These are phyloP conservation scores for Mystacides longicornis DNA, from an alignment of 2,888 invertebrate species.

Conservation along the genomic window DNA sequence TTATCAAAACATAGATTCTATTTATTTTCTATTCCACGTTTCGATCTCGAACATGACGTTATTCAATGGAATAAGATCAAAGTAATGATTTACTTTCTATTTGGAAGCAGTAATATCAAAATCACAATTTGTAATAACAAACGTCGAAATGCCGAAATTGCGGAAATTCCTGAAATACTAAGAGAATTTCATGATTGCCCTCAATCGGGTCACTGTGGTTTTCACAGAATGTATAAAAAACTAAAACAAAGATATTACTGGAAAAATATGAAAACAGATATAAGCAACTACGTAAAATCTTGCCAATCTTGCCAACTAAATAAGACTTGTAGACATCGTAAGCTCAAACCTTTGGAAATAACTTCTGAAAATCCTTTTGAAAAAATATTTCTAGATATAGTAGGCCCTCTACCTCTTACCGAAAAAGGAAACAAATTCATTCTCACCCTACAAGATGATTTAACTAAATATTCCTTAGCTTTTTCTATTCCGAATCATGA, in stretches of 20 bases:
- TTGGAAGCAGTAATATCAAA: not conserved
- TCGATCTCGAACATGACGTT: not conserved
- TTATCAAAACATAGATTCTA: slow-evolving; percentile 18
- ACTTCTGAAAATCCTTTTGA: slow-evolving; percentile 29
- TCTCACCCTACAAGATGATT: slow-evolving; percentile 32
- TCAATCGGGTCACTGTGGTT: slow-evolving; percentile 16
- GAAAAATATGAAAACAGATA: slow-evolving; percentile 18
- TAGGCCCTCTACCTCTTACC: slow-evolving; percentile 30
- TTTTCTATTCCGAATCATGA: slow-evolving; percentile 30
- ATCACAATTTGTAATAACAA: not conserved
- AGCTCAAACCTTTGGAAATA: slow-evolving; percentile 29
- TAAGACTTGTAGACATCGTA: slow-evolving; percentile 27
- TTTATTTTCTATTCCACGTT: slow-evolving; percentile 14
- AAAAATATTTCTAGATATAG: slow-evolving; percentile 30
- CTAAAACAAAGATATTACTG: slow-evolving; percentile 18
- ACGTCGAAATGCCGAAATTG: not conserved
- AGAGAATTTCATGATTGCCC: slow-evolving; percentile 2
- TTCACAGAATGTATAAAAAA: slow-evolving; percentile 15
- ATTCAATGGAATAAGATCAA: slow-evolving; percentile 3
- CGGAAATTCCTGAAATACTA: not conserved
- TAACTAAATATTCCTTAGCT: slow-evolving; percentile 32
- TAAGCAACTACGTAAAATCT: slow-evolving; percentile 22
- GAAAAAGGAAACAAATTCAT: slow-evolving; percentile 30
- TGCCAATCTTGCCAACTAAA: slow-evolving; percentile 31
- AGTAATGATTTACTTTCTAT: not conserved